phyloP scores from a whole-genome alignment of 2,888 invertebrate species.

The Xylocampa areola region DNA sequence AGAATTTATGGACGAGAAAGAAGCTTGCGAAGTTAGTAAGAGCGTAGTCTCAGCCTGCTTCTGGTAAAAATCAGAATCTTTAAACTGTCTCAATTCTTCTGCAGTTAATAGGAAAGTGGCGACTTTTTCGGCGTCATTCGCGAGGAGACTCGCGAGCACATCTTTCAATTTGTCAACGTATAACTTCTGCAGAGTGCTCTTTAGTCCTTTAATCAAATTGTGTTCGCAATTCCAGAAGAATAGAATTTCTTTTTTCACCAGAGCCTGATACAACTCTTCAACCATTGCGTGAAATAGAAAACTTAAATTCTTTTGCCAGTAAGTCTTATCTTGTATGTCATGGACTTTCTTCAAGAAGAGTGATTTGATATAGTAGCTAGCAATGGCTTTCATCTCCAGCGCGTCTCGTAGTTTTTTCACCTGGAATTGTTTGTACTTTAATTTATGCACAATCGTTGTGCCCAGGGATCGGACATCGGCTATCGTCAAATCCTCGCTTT shows the following conservation, averaged over 20 bases:
- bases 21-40: constrained; percentile 12
- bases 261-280: constrained; percentile 70
- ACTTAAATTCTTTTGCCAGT: constrained; percentile 77
- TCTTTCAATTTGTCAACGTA: constrained; percentile 76
- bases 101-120: constrained; percentile 67
- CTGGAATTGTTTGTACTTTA: constrained; percentile 58
- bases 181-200: constrained; percentile 66
- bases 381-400: constrained; percentile 79
- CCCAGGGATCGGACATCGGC: too few species aligned
- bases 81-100: constrained; percentile 72
- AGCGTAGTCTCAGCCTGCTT: constrained; percentile 52
- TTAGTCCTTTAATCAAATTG: constrained; percentile 77
- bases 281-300: constrained; percentile 76
- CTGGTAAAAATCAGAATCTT: constrained; percentile 71
- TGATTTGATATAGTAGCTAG: constrained; percentile 90
- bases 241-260: constrained; percentile 71
- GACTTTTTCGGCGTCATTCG: constrained; percentile 72
- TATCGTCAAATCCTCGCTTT: too few species aligned
- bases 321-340: constrained; percentile 69
- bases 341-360: constrained; percentile 84
- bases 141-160: constrained; percentile 76
- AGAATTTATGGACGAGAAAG: constrained; percentile 14
- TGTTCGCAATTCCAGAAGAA: constrained; percentile 80
- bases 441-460: too few species aligned
- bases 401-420: constrained; percentile 87